Percentiles rank a stretch among this genome's conserved stretches.
These are phyloP conservation scores for Hypocryptadius cinnamomeus DNA, from an alignment of 2,113 vertebrate genomes.

Conservation along the genomic window DNA sequence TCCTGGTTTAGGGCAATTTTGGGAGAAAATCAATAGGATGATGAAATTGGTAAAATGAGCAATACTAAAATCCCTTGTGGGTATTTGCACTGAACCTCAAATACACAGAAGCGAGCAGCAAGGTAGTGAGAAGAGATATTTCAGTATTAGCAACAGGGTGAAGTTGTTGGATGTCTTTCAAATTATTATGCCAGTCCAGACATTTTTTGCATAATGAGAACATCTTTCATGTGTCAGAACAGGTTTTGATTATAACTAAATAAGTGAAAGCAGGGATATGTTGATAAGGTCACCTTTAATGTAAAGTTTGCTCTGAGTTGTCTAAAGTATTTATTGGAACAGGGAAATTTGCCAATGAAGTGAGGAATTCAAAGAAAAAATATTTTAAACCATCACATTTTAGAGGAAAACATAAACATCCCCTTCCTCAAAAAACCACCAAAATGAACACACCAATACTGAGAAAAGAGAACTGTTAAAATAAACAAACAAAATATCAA, in stretches of 20 bases:
- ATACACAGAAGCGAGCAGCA: neutral
- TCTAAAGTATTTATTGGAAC: conserved; percentile 9
- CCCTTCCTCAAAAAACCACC: neutral
- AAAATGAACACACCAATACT: neutral
- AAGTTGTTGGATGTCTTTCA: conserved; percentile 48
- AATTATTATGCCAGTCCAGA: conserved; percentile 60
- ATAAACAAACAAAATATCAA: neutral
- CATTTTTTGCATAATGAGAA: conserved; percentile 65
- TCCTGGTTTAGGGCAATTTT: neutral
- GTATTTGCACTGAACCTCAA: neutral
- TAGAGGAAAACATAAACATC: neutral
- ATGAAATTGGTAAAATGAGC: neutral
- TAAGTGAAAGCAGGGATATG: conserved; percentile 52
- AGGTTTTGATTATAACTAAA: conserved; percentile 68
- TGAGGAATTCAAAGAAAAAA: neutral
- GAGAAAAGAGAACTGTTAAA: neutral
- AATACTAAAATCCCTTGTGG: neutral
- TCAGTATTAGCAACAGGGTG: neutral
- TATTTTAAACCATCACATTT: neutral
- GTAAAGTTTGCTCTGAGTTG: conserved; percentile 52
- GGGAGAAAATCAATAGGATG: neutral
- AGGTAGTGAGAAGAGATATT: neutral
- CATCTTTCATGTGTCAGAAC: conserved; percentile 65
- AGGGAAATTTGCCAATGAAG: neutral
- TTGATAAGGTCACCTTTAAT: conserved; percentile 64